These are phyloP conservation scores for Bolinopsis microptera DNA, from an alignment of 37 sponge, comb jelly and placozoan species.

Conservation along the genomic window DNA sequence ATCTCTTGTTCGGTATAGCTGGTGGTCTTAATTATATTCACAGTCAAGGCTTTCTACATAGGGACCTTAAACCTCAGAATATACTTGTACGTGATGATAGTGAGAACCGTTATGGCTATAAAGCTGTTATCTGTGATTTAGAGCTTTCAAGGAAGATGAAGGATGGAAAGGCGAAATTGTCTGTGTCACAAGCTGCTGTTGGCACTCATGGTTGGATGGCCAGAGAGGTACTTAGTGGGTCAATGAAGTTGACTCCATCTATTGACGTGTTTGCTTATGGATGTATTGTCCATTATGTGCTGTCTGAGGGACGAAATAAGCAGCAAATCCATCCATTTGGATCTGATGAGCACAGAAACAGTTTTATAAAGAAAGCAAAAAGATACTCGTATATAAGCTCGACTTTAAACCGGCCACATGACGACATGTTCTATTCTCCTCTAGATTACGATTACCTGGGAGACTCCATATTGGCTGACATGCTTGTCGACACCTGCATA, in stretches of 20 bases:
- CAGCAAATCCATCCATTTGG: neutral
- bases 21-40: conserved; percentile 8
- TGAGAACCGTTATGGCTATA: neutral
- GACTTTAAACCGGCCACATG: too few relatives aligned
- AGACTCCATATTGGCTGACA: neutral
- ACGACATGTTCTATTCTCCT: too few relatives aligned
- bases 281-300: neutral
- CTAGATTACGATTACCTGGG: neutral
- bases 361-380: too few relatives aligned
- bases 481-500: conserved; percentile 2
- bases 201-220: conserved; percentile 30
- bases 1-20: neutral
- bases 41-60: neutral
- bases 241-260: neutral
- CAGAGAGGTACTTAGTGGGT: neutral
- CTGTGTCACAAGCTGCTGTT: neutral
- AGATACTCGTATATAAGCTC: too few relatives aligned
- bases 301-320: neutral
- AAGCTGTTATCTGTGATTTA: conserved; percentile 27
- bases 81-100: neutral
- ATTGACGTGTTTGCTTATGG: conserved; percentile 31
- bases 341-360: neutral
- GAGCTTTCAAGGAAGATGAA: conserved; percentile 21
- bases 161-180: neutral
- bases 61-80: conserved; percentile 55